Evolutionary conservation across 2,797 vertebrate species (phyloP).

Genomic region (Mus caroli): DNA sequence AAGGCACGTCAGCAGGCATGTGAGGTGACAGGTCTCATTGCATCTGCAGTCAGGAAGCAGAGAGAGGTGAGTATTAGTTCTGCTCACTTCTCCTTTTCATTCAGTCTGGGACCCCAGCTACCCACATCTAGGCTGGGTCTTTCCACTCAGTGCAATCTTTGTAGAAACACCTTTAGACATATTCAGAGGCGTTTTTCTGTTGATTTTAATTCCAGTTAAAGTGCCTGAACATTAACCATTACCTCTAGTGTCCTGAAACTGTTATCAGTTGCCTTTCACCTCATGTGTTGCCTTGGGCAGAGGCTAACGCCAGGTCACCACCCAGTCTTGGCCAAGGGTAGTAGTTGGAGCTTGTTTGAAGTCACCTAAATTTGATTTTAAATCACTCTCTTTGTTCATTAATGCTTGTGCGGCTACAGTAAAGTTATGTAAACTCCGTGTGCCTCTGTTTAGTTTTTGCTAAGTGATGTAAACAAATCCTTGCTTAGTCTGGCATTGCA

Average conservation of each 20-base stretch:
- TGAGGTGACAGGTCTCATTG: background rate
- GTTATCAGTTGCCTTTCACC: background rate
- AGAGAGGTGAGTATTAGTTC: background rate
- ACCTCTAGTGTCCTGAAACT: background rate
- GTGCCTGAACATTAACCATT: background rate
- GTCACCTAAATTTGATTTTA: conserved; percentile 32
- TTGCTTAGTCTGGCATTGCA: background rate
- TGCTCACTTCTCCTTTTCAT: background rate
- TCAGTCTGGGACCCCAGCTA: background rate
- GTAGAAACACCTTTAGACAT: background rate
- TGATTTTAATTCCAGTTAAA: background rate
- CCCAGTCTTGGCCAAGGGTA: background rate
- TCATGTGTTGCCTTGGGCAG: background rate
- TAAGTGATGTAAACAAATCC: background rate
- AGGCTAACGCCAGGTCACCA: background rate
- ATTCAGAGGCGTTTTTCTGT: background rate
- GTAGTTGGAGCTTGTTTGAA: conserved; percentile 4
- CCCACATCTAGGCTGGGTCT: background rate
- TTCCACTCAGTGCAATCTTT: background rate
- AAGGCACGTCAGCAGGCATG: background rate
- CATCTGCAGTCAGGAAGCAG: background rate
- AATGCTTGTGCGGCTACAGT: background rate
- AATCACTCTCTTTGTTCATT: background rate
- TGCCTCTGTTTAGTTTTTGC: background rate
- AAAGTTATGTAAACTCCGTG: background rate